Evolutionary conservation across 2,888 invertebrate species (phyloP), one percentile per base, ranked within the genome.

Genomic region (Amaurobius ferox): DNA sequence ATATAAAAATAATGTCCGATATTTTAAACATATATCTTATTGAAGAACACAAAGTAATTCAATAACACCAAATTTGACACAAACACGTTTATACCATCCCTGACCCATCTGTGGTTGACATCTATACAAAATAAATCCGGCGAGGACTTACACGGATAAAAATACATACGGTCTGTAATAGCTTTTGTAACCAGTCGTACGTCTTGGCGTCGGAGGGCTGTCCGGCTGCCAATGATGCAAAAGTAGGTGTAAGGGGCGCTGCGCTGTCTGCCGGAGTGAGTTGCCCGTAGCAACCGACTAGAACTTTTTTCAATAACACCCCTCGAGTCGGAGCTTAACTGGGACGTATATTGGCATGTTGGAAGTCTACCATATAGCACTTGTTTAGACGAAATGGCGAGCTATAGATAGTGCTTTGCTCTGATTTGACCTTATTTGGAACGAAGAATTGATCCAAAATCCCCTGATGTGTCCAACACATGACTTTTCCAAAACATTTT

Each of bases 241-340:
- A 16, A 55, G 55, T 55, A 55, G 55, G 55, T 55, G 55, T 55
- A 55, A 55, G 55, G 11, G 55, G 55, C 55, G 55, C 55, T 55
- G 6, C 55, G 1, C 55, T 55, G 55, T 55, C 55, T 55, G 55
- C 23, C 23, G 55, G 55, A 55, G 55, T 55, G 19, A 23, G 55
- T 55, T 23, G 2, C 55, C 55, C 55, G 23, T 55, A 11, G 55
- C 55, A 55, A 55, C 55, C 55, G 55, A 55, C 55, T 55, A 19
- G 7, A 55, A 55, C 55, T 55, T 55, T 35, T 55, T 55, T 55
- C 55, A 23, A 23, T 55, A 23, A 55, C 23, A 55, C 23, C 55
- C n/a, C 55, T 5, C 23, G 55, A 55, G 55, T 55, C 55, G 23
- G 55, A 23, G 23, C 2, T 1, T 55, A 55, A 55, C 11, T 55